phyloP scores from a whole-genome alignment of 2,113 vertebrate species.

The Ceratotherium simum region DNA sequence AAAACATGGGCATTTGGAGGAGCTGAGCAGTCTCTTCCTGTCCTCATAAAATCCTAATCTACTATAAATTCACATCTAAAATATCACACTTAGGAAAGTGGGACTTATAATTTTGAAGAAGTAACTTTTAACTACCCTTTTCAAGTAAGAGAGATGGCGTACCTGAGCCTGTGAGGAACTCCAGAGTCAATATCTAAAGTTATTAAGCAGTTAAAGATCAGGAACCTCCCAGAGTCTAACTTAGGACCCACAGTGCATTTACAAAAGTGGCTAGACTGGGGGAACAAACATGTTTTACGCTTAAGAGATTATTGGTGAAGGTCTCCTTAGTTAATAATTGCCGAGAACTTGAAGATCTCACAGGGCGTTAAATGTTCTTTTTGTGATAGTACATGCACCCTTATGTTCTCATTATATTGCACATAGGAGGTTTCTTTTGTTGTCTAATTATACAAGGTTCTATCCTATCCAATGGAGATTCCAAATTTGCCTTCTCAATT shows the following conservation, averaged over 20 bases:
- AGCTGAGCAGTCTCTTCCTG: not conserved
- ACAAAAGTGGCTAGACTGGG: not conserved
- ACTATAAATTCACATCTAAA: not conserved
- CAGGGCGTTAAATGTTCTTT: not conserved
- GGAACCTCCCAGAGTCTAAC: not conserved
- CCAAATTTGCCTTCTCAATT: slow-evolving; percentile 71
- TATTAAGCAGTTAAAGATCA: slow-evolving; percentile 19
- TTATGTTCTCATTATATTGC: slow-evolving; percentile 49
- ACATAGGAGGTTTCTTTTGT: slow-evolving; percentile 24
- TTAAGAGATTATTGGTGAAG: not conserved
- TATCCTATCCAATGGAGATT: slow-evolving; percentile 58
- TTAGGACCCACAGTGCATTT: not conserved
- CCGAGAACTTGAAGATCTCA: not conserved
- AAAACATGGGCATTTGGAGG: not conserved
- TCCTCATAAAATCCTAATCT: not conserved
- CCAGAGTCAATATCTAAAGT: not conserved
- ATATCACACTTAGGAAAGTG: not conserved
- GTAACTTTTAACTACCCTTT: not conserved
- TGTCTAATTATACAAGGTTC: slow-evolving; percentile 63
- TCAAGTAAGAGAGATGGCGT: not conserved
- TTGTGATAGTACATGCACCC: not conserved
- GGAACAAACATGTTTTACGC: not conserved
- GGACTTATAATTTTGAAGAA: not conserved
- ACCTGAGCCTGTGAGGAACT: not conserved
- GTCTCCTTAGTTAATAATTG: slow-evolving; percentile 50